Evolutionary conservation across 2,113 vertebrate genomes (phyloP).

Genomic region (Phainopepla nitens): DNA sequence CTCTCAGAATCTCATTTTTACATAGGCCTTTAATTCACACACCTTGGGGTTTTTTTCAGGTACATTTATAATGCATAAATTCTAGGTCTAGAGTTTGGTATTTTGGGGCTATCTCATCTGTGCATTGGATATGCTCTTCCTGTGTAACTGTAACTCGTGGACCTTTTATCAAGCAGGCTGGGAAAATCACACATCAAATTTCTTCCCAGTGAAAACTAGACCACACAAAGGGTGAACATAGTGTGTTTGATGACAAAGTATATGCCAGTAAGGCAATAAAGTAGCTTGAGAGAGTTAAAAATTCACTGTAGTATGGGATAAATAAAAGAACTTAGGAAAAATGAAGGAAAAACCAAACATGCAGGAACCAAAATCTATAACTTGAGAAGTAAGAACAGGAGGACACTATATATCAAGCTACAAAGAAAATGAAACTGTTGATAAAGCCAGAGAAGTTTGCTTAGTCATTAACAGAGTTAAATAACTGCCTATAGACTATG

Average conservation of each 20-base stretch:
- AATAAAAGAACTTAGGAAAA: not conserved
- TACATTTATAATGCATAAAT: not conserved
- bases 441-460: not conserved
- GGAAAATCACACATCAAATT: not conserved
- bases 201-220: not conserved
- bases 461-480: not conserved
- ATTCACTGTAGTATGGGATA: not conserved
- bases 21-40: not conserved
- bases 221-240: not conserved
- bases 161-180: not conserved
- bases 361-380: not conserved
- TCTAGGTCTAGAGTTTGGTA: not conserved
- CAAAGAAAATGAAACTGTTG: not conserved
- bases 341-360: not conserved
- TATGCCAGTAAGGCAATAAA: not conserved
- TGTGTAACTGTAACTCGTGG: not conserved
- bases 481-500: not conserved
- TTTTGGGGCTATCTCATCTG: not conserved
- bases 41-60: not conserved
- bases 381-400: not conserved
- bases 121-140: not conserved
- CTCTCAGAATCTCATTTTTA: not conserved
- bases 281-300: not conserved
- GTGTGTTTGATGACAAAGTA: not conserved
- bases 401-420: not conserved